These are phyloP conservation scores for Trypoxylus dichotomus DNA, from an alignment of 1,140 invertebrate genomes.

Conservation along the genomic window DNA sequence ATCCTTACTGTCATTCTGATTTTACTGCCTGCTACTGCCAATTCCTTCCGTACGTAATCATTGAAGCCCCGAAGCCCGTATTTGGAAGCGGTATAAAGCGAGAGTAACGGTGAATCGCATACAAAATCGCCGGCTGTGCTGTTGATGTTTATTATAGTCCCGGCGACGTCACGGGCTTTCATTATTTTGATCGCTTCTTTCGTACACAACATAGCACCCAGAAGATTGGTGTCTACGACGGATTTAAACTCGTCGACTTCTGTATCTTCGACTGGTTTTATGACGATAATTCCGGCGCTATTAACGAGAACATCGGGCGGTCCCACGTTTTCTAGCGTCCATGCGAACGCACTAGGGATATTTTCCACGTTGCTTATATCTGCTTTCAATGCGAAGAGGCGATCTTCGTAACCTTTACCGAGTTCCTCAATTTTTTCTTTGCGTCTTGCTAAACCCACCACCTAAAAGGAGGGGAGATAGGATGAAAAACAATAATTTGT, in stretches of 20 bases:
- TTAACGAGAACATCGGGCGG: constrained; percentile 30
- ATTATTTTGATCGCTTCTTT: constrained; percentile 49
- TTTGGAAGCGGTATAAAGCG: constrained; percentile 45
- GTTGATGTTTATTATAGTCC: constrained; percentile 30
- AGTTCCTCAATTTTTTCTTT: not conserved
- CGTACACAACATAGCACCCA: constrained; percentile 59
- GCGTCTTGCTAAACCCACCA: not conserved
- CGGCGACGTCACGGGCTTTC: constrained; percentile 19
- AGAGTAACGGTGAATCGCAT: not conserved
- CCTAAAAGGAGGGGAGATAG: not conserved
- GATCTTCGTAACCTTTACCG: not conserved
- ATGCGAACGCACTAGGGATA: not conserved
- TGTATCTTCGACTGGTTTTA: constrained; percentile 35
- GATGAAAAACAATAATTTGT: too few species aligned
- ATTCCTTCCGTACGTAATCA: not conserved
- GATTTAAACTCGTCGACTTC: constrained; percentile 53
- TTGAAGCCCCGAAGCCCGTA: constrained; percentile 44
- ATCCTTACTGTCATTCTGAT: not conserved
- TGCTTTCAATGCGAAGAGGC: not conserved
- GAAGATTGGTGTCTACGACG: constrained; percentile 63
- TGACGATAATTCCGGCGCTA: constrained; percentile 13
- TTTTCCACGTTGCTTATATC: not conserved
- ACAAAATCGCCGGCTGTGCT: constrained; percentile 16
- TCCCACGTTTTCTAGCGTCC: constrained; percentile 19
- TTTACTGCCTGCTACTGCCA: not conserved